Base-by-base conservation (phyloP, 2,797 vertebrate genomes). In the Anguilla megastoma region DNA sequence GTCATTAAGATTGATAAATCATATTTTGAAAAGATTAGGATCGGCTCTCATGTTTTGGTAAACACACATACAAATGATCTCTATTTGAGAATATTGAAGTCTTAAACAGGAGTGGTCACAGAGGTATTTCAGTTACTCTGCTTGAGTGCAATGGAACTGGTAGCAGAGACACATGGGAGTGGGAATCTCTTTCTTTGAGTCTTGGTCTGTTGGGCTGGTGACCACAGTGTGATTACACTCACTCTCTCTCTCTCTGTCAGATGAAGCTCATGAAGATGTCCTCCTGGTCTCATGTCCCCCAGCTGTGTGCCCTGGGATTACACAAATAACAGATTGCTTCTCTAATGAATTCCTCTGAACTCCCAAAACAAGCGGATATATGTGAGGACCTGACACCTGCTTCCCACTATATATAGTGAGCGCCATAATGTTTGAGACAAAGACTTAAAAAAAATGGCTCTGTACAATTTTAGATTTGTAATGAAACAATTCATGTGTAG, bases 221-320 rank as follows among this genome's bases (percentile, higher is more conserved):
- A 27, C 66, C 66, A 71, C 24, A 27, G 66, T 5, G 63, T 66
- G 63, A 66, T 71, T 9, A 30, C n/a, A 71, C 66, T 71, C 24
- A 66, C n/a, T 48, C 33, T 63, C 24, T 8, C 24, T 8, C n/a
- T 9, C n/a, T 30, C 18, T 41, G n/a, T 41, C 41, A 54, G 36
- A 27, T 76, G 33, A 41, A 76, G 14, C 74, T 82, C 21, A 54
- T 41, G 71, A 76, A 80, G 14, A 54, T 45, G 16, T 69, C 58
- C 87, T 60, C 83, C 27, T 41, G 79, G 86, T 76, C 88, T 89
- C 58, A 45, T 45, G 41, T 86, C 76, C 63, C 91, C 90, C 87
- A 90, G 84, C 89, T 91, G 90, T 90, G 84, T 50, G 84, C 58
- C 82, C 50, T 50, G 84, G 89, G 84, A 90, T 90, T 90, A 92